Evolutionary conservation across 2,113 vertebrate species (phyloP).

Genomic region (Pluvialis apricaria): DNA sequence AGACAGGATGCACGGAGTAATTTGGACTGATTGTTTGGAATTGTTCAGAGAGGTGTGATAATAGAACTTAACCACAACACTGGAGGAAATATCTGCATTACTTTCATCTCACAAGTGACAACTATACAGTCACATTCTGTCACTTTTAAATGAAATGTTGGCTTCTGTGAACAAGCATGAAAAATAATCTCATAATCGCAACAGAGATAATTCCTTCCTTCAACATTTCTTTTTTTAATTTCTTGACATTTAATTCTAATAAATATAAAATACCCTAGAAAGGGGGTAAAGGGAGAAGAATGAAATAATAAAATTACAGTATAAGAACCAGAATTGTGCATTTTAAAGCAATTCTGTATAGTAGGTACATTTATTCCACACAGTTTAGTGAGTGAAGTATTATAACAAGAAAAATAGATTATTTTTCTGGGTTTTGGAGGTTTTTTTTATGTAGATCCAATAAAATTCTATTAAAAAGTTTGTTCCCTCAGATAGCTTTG

Average conservation of each 20-base stretch:
- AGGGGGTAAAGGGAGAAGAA: not conserved
- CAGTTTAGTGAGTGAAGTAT: not conserved
- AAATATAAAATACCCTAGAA: not conserved
- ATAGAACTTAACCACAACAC: not conserved
- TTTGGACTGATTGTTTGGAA: not conserved
- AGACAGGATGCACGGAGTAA: not conserved
- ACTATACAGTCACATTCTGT: not conserved
- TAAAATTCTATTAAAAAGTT: not conserved
- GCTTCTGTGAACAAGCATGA: not conserved
- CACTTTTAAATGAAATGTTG: not conserved
- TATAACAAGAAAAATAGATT: not conserved
- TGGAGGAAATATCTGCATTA: not conserved
- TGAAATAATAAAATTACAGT: not conserved
- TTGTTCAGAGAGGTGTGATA: not conserved
- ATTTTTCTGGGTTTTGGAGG: not conserved
- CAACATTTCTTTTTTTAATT: not conserved
- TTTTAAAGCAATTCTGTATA: not conserved
- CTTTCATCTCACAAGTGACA: not conserved
- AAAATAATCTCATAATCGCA: not conserved
- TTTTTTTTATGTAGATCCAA: not conserved
- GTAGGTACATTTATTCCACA: not conserved
- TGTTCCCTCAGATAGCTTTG: not conserved
- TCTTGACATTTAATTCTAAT: not conserved
- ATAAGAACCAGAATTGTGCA: not conserved
- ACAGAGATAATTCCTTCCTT: not conserved